Percentiles rank a stretch among this genome's conserved stretches.
Evolutionary conservation across 2,797 vertebrate genomes (phyloP).

Genomic region (Peromyscus melanophrys): DNA sequence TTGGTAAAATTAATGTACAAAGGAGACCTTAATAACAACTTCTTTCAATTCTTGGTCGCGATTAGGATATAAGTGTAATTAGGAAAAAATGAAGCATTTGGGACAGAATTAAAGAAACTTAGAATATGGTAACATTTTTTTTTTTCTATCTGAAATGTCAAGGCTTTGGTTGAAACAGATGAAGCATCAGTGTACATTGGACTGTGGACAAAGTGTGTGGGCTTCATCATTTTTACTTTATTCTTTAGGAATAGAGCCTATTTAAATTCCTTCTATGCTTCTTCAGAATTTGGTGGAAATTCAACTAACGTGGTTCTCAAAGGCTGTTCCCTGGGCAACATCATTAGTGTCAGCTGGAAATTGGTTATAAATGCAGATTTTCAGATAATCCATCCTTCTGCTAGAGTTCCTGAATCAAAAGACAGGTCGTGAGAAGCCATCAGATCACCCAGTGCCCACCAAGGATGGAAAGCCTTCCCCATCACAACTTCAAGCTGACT

Average conservation of each 20-base stretch:
- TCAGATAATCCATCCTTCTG: not conserved
- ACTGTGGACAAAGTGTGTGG: not conserved
- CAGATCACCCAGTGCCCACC: not conserved
- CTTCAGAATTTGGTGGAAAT: not conserved
- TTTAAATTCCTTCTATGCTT: not conserved
- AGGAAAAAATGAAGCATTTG: not conserved
- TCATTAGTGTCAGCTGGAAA: not conserved
- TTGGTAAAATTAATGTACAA: not conserved
- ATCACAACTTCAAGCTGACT: not conserved
- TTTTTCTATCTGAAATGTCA: conserved; percentile 12
- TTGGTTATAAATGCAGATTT: conserved; percentile 3
- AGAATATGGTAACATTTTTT: not conserved
- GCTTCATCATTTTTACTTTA: conserved; percentile 53
- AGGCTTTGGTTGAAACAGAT: not conserved
- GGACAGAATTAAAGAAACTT: conserved; percentile 42
- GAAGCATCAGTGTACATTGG: not conserved
- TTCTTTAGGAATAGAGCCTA: not conserved
- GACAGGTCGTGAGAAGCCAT: not conserved
- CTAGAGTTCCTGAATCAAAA: not conserved
- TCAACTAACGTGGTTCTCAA: not conserved
- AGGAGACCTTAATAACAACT: conserved; percentile 19
- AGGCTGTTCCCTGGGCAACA: not conserved
- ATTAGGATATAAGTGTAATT: not conserved
- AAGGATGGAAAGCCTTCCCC: not conserved
- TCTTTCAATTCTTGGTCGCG: not conserved